phyloP scores from a whole-genome alignment of 2,888 invertebrate species.

The Acleris holmiana region DNA sequence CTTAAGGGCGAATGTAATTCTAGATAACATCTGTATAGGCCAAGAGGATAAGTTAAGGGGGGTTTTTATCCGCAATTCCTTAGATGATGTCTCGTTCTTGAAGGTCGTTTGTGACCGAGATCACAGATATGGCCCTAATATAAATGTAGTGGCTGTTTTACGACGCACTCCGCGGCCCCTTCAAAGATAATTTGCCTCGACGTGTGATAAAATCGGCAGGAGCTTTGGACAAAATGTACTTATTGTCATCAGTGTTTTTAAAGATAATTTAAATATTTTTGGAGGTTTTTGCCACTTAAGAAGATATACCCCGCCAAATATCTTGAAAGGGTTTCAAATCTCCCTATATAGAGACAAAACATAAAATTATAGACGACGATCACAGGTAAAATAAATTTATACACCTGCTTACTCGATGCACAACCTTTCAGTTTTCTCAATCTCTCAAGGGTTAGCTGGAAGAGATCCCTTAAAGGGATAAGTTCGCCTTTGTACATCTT shows the following conservation, averaged over 20 bases:
- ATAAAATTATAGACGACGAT: too few relatives aligned
- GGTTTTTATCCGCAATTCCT: constrained; percentile 41
- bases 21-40: constrained; percentile 56
- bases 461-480: too few relatives aligned
- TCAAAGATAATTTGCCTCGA: constrained; percentile 68
- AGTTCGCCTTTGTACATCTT: too few relatives aligned
- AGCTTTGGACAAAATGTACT: constrained; percentile 52
- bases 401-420: too few relatives aligned
- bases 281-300: too few relatives aligned
- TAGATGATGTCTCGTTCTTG: constrained; percentile 53
- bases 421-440: too few relatives aligned
- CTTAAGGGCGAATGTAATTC: constrained; percentile 44
- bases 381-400: too few relatives aligned
- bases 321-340: too few relatives aligned
- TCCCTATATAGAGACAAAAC: too few relatives aligned
- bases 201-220: constrained; percentile 68
- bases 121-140: constrained; percentile 70
- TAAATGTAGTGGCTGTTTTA: constrained; percentile 70
- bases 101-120: constrained; percentile 67
- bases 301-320: too few relatives aligned
- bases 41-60: constrained; percentile 44
- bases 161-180: constrained; percentile 59
- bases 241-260: constrained; percentile 23
- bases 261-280: neutral
- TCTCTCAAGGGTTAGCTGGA: too few relatives aligned